phyloP scores from a whole-genome alignment of 2,113 vertebrate species.

The Polypterus bichir region DNA sequence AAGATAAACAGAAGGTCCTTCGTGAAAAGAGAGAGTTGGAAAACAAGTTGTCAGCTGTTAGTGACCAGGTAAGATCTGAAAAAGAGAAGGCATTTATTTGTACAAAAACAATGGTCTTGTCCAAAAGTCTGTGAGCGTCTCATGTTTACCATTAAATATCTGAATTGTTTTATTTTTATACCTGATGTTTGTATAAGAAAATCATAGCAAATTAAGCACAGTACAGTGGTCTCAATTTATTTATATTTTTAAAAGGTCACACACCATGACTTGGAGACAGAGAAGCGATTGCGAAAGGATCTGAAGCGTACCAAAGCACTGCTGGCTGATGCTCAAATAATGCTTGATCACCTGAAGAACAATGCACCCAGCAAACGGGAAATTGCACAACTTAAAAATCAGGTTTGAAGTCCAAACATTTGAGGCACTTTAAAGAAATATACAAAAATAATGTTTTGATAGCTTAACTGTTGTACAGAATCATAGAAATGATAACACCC shows the following conservation, averaged over 20 bases:
- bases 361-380: constrained; percentile 92
- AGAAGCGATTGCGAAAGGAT: constrained; percentile 85
- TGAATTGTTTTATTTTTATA: no score
- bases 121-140: no score
- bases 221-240: no score
- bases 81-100: no score
- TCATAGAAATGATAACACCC: no score
- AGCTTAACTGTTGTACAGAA: no score
- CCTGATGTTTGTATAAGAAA: no score
- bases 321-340: constrained; percentile 85
- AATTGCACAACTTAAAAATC: constrained; percentile 89
- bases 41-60: constrained; percentile 62
- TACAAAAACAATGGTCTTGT: no score
- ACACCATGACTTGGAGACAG: constrained; percentile 73
- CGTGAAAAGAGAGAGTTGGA: constrained; percentile 85
- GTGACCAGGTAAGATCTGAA: constrained; percentile 62
- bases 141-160: no score
- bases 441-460: background rate
- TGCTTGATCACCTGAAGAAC: constrained; percentile 96
- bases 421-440: background rate
- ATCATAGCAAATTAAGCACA: no score
- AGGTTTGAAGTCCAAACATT: constrained; percentile 45
- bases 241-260: constrained; percentile 49
- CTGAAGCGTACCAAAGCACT: constrained; percentile 91
- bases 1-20: constrained; percentile 91